phyloP scores from a whole-genome alignment of 2,797 vertebrate genomes.

The Vespertilio murinus region DNA sequence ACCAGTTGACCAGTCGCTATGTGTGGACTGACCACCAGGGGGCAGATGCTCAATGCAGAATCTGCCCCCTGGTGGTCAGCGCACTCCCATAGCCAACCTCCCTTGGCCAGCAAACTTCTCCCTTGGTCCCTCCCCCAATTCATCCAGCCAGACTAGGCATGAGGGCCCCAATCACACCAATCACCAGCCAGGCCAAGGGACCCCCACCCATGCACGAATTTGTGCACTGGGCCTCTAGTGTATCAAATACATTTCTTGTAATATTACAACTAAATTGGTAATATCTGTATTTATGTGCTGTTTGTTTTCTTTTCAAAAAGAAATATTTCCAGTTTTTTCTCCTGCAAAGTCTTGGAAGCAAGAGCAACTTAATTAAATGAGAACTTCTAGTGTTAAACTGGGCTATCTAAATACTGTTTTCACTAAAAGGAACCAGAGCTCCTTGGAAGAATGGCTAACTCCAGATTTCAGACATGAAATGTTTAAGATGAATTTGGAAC shows the following conservation, averaged over 20 bases:
- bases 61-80: too few relatives aligned
- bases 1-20: rapidly evolving
- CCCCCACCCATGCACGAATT: too few relatives aligned
- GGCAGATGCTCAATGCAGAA: too few relatives aligned
- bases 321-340: not conserved
- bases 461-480: not conserved
- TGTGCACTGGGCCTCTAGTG: not conserved
- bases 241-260: not conserved
- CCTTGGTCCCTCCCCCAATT: too few relatives aligned
- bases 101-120: too few relatives aligned
- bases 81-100: too few relatives aligned
- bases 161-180: too few relatives aligned
- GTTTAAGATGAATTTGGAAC: not conserved
- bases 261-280: not conserved
- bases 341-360: not conserved
- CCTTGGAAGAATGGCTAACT: not conserved
- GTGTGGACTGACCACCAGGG: too few relatives aligned
- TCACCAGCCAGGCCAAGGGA: too few relatives aligned
- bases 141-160: too few relatives aligned
- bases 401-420: not conserved
- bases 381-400: not conserved
- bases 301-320: not conserved
- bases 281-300: not conserved
- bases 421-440: not conserved
- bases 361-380: not conserved